A percentile compares a stretch with the other conserved stretches of the same genome.
phyloP scores from a whole-genome alignment of 2,113 vertebrate genomes.

The Columba livia region DNA sequence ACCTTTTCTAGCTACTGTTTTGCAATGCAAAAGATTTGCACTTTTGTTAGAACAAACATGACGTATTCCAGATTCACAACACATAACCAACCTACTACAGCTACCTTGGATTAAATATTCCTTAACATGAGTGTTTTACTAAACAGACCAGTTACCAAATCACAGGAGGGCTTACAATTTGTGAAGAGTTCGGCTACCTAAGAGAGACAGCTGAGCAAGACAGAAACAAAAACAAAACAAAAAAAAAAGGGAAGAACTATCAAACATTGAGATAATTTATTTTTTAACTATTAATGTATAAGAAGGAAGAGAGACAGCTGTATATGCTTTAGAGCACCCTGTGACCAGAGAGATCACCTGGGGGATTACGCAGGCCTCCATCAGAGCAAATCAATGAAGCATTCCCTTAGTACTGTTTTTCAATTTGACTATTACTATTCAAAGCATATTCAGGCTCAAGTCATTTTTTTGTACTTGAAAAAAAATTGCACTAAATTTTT shows the following conservation, averaged over 20 bases:
- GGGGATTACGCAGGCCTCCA: background rate
- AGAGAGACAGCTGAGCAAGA: rapidly evolving
- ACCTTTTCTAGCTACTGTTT: background rate
- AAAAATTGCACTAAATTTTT: background rate
- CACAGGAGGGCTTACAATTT: background rate
- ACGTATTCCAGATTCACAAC: background rate
- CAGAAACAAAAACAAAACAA: background rate
- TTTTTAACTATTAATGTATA: background rate
- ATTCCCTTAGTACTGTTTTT: background rate
- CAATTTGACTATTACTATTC: background rate
- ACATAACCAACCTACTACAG: background rate
- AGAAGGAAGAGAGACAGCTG: background rate
- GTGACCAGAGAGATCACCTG: background rate
- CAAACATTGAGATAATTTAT: background rate
- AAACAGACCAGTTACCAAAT: background rate
- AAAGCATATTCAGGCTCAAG: background rate
- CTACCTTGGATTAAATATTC: background rate
- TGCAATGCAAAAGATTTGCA: background rate
- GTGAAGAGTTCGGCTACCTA: background rate
- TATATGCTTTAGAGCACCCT: background rate
- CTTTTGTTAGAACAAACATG: background rate
- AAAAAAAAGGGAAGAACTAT: background rate
- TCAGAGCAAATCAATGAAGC: background rate
- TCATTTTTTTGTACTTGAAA: background rate
- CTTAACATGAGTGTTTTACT: background rate